Conservation (phyloP, 2,797 vertebrate genomes). For the Phalloptychus januarius region DNA sequence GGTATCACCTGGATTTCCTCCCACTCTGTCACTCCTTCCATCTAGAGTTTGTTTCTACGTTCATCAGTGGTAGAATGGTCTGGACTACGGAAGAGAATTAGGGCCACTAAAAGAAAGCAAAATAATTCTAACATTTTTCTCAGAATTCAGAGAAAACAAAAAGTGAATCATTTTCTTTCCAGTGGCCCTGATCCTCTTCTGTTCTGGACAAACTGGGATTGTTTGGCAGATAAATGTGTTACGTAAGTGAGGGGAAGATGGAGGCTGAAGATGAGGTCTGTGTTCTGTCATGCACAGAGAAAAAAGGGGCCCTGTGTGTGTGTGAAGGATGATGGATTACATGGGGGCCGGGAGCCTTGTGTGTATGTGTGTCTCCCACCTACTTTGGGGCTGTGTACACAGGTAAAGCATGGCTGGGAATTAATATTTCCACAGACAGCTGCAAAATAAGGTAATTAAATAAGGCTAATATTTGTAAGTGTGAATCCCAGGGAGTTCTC, state of each 20-base stretch:
- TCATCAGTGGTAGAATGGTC: constrained; percentile 51
- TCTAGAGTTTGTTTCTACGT: constrained; percentile 29
- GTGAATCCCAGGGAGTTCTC: constrained; percentile 61
- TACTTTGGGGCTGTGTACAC: constrained; percentile 42
- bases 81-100: constrained; percentile 7
- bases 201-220: constrained; percentile 62
- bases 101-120: no score
- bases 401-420: constrained; percentile 51
- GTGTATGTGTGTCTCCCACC: constrained; percentile 16
- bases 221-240: constrained; percentile 73
- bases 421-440: constrained; percentile 59
- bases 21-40: constrained; percentile 49
- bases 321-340: constrained; percentile 77
- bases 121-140: no score
- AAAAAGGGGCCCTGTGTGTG: constrained; percentile 44
- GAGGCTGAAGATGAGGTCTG: constrained; percentile 64
- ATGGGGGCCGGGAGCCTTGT: constrained; percentile 41
- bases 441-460: constrained; percentile 69
- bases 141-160: no score
- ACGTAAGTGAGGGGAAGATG: constrained; percentile 47
- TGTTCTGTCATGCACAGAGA: constrained; percentile 65
- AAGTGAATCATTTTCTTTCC: no score
- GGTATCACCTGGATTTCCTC: constrained; percentile 70
- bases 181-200: not conserved
- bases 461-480: constrained; percentile 74